Evolutionary conservation across 2,113 vertebrate genomes (phyloP).

Genomic region (Tachuris rubrigastra): DNA sequence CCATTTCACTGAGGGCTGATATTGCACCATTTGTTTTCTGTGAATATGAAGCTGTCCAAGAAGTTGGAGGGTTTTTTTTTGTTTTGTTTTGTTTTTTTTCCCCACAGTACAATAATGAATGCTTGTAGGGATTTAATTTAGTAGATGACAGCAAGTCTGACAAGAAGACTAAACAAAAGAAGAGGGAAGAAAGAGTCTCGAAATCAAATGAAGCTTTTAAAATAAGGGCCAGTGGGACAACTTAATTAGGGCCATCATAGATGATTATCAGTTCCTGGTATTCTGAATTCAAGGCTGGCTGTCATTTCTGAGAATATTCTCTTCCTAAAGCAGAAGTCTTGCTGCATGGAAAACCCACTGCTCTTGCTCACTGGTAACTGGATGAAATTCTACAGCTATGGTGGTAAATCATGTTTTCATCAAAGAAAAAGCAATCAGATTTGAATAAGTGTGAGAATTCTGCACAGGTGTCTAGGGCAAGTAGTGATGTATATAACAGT

Average conservation of each 20-base stretch:
- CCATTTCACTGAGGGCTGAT: not conserved
- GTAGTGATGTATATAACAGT: not conserved
- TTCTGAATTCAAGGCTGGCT: not conserved
- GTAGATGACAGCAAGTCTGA: not conserved
- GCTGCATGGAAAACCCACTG: not conserved
- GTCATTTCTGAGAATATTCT: not conserved
- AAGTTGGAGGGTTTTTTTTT: too few species aligned
- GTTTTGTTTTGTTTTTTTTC: constrained; percentile 7
- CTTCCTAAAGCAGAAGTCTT: not conserved
- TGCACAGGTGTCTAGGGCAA: not conserved
- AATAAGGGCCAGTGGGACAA: not conserved
- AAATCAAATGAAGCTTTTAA: not conserved
- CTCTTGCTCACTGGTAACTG: not conserved
- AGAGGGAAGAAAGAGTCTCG: not conserved
- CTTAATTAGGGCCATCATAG: not conserved
- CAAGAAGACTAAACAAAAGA: not conserved
- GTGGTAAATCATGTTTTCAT: not conserved
- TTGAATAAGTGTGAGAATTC: not conserved
- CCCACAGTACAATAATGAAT: not conserved
- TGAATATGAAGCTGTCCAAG: not conserved
- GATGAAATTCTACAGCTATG: not conserved
- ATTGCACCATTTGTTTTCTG: constrained; percentile 9
- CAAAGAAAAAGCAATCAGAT: not conserved
- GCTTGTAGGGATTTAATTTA: not conserved
- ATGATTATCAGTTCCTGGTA: not conserved